Evolutionary conservation across 2,113 vertebrate genomes (phyloP).

Genomic region (Lethenteron camtschaticum): DNA sequence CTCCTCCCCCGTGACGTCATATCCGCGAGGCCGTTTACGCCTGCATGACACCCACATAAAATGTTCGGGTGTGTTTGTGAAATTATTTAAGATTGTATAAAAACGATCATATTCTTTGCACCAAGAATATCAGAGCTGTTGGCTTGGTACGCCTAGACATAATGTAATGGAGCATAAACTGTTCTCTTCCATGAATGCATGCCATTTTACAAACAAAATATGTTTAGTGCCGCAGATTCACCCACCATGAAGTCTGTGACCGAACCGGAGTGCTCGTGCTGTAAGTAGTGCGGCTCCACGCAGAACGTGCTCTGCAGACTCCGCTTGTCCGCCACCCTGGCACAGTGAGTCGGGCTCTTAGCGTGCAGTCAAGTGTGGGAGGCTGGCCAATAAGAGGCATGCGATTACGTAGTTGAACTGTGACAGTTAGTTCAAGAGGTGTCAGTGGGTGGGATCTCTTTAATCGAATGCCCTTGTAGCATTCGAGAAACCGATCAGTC

Average conservation of each 20-base stretch:
- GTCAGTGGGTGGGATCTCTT: too few relatives aligned
- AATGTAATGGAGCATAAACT: too few relatives aligned
- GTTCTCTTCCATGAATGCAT: too few relatives aligned
- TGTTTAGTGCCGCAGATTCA: neutral
- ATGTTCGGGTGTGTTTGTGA: neutral
- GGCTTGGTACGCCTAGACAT: too few relatives aligned
- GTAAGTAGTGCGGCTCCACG: conserved; percentile 60
- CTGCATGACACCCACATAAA: too few relatives aligned
- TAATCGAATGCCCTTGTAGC: too few relatives aligned
- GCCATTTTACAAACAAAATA: too few relatives aligned
- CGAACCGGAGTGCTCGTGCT: conserved; percentile 56
- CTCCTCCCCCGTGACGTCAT: too few relatives aligned
- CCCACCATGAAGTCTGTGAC: conserved; percentile 82
- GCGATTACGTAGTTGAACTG: neutral
- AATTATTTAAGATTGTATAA: neutral
- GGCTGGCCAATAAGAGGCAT: neutral
- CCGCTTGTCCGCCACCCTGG: conserved; percentile 72
- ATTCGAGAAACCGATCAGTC: too few relatives aligned
- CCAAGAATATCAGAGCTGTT: neutral
- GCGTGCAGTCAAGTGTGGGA: neutral
- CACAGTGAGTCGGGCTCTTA: conserved; percentile 7
- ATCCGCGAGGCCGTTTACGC: too few relatives aligned
- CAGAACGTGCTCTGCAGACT: conserved; percentile 83
- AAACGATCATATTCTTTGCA: neutral
- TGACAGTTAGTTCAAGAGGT: too few relatives aligned